These are phyloP conservation scores for Zygogramma bicolorata DNA, from an alignment of 2,888 invertebrate genomes.

Conservation along the genomic window DNA sequence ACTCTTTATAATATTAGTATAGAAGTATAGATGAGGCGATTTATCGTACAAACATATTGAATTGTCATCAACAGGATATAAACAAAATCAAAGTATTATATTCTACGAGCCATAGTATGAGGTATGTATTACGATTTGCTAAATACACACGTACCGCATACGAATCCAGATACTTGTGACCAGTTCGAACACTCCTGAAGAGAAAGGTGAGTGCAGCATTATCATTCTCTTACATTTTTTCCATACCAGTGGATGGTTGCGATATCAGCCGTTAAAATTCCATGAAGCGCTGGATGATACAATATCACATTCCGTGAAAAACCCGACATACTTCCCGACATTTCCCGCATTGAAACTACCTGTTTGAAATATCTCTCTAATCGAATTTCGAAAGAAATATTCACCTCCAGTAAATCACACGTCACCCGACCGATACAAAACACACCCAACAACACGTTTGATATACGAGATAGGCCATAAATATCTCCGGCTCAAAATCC, in stretches of 20 bases:
- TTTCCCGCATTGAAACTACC: not conserved
- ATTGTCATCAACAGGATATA: too few relatives aligned
- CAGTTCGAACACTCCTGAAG: too few relatives aligned
- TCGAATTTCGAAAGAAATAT: conserved; percentile 20
- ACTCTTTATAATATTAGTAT: too few relatives aligned
- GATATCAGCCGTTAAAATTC: not conserved
- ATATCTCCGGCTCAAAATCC: conserved; percentile 50
- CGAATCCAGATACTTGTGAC: too few relatives aligned
- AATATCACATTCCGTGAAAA: not conserved
- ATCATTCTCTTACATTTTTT: not conserved
- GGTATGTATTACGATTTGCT: too few relatives aligned
- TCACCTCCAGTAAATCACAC: conserved; percentile 32
- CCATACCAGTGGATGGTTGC: not conserved
- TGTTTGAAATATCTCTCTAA: not conserved
- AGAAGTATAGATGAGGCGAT: too few relatives aligned
- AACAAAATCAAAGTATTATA: too few relatives aligned
- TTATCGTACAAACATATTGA: too few relatives aligned
- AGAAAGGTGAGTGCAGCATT: too few relatives aligned
- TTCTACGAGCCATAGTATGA: too few relatives aligned
- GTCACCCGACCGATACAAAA: conserved; percentile 34
- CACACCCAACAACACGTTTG: conserved; percentile 42
- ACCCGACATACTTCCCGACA: not conserved
- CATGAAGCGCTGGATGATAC: not conserved
- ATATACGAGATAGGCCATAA: conserved; percentile 49
- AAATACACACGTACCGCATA: too few relatives aligned